A percentile compares a stretch with the other conserved stretches of the same genome.
phyloP scores from a whole-genome alignment of 2,113 vertebrate genomes.

The Columba livia region DNA sequence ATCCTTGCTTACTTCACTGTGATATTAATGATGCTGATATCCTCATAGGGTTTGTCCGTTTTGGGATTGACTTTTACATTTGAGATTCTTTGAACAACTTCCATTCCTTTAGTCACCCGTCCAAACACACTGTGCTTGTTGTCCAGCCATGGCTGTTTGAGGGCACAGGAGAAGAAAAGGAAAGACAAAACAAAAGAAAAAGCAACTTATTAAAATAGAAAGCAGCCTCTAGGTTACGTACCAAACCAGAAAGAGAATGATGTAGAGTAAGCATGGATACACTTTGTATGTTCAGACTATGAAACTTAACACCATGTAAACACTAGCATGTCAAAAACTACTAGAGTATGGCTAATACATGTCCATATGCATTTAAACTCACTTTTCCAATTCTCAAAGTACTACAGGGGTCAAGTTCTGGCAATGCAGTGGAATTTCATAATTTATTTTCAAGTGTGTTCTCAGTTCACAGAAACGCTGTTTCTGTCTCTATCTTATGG shows the following conservation, averaged over 20 bases:
- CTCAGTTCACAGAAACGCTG: not conserved
- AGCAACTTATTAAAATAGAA: not conserved
- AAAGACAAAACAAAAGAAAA: not conserved
- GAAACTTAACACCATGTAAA: not conserved
- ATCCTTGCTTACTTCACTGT: constrained; percentile 85
- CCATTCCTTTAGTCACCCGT: constrained; percentile 95
- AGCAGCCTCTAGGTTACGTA: not conserved
- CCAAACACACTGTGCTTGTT: constrained; percentile 99
- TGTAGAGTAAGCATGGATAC: not conserved
- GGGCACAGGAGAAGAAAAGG: not conserved
- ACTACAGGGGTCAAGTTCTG: not conserved
- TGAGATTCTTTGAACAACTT: constrained; percentile 97
- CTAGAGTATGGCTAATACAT: not conserved
- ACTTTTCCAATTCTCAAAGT: not conserved
- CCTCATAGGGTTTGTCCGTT: constrained; percentile 97
- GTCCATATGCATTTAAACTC: not conserved
- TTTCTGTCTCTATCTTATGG: not conserved
- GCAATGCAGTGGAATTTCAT: not conserved
- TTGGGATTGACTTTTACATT: constrained; percentile 97
- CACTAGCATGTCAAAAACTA: not conserved
- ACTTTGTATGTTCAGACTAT: not conserved
- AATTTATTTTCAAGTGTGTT: not conserved
- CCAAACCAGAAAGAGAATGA: not conserved
- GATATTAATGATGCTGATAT: constrained; percentile 98
- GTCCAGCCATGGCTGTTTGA: constrained; percentile 92